Evolutionary conservation across 2,797 vertebrate genomes (phyloP).

Genomic region (Spatula versicolor): DNA sequence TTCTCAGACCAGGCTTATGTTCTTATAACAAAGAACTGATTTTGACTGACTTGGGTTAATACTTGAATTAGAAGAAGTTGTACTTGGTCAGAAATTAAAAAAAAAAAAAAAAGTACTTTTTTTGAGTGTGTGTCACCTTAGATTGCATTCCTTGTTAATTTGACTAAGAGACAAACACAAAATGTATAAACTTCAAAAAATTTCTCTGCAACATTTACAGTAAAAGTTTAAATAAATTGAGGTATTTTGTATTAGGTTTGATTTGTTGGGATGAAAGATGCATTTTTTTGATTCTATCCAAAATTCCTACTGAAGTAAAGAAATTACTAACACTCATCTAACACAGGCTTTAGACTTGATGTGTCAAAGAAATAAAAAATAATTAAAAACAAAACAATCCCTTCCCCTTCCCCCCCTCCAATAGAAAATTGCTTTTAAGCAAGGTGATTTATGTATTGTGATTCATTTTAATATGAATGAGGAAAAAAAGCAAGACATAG

Average conservation of each 20-base stretch:
- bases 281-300: not conserved
- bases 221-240: not conserved
- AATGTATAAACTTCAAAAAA: not conserved
- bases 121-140: not conserved
- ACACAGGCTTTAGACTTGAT: not conserved
- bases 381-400: not conserved
- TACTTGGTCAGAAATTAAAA: not conserved
- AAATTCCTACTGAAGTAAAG: not conserved
- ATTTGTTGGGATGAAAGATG: not conserved
- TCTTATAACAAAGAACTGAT: not conserved
- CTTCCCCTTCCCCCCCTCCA: no score
- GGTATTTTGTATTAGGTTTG: not conserved
- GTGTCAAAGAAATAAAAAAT: not conserved
- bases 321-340: not conserved
- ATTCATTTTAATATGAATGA: not conserved
- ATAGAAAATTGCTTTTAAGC: not conserved
- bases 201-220: not conserved
- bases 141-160: not conserved
- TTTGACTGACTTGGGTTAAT: slow-evolving; percentile 24
- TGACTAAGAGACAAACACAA: not conserved
- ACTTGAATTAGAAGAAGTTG: not conserved
- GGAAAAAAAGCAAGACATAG: not conserved
- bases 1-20: not conserved
- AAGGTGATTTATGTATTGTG: not conserved
- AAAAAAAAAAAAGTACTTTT: not conserved